phyloP scores from a whole-genome alignment of 2,888 invertebrate species.

The Heteropelma amictum region DNA sequence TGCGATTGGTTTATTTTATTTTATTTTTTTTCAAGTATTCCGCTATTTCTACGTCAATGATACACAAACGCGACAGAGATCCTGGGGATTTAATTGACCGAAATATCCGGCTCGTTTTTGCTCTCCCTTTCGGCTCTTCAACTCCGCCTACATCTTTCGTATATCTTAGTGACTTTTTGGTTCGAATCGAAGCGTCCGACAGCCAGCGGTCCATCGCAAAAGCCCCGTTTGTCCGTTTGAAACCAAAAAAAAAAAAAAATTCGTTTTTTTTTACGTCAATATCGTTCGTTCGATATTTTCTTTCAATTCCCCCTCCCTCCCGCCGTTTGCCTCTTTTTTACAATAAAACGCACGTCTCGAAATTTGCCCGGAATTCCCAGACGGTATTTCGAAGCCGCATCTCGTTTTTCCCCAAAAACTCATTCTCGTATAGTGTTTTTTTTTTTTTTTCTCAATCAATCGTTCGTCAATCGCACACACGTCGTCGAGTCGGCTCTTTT shows the following conservation, averaged over 20 bases:
- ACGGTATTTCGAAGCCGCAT: too few species aligned
- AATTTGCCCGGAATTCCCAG: too few species aligned
- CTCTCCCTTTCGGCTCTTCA: conserved; percentile 10
- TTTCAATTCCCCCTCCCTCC: too few species aligned
- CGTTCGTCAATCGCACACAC: too few species aligned
- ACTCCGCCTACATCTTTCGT: conserved; percentile 8
- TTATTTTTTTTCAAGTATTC: conserved; percentile 33
- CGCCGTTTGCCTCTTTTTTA: too few species aligned
- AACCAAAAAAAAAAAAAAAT: not conserved
- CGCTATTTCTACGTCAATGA: conserved; percentile 36
- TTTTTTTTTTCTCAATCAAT: conserved; percentile 5
- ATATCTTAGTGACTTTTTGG: conserved; percentile 41
- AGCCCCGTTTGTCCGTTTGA: conserved; percentile 26
- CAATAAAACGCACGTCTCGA: too few species aligned
- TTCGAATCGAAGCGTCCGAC: conserved; percentile 52
- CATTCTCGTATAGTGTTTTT: too few species aligned
- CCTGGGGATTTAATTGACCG: conserved; percentile 22
- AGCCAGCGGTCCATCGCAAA: conserved; percentile 42
- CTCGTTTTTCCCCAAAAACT: too few species aligned
- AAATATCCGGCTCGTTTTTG: conserved; percentile 33
- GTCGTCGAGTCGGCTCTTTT: too few species aligned
- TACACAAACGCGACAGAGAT: conserved; percentile 42
- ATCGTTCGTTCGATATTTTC: too few species aligned
- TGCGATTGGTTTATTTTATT: conserved; percentile 44
- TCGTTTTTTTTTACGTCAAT: too few species aligned